A percentile compares a stretch with the other conserved stretches of the same genome.
Conservation (phyloP, 2,888 invertebrate species). For the Adineta ricciae region DNA sequence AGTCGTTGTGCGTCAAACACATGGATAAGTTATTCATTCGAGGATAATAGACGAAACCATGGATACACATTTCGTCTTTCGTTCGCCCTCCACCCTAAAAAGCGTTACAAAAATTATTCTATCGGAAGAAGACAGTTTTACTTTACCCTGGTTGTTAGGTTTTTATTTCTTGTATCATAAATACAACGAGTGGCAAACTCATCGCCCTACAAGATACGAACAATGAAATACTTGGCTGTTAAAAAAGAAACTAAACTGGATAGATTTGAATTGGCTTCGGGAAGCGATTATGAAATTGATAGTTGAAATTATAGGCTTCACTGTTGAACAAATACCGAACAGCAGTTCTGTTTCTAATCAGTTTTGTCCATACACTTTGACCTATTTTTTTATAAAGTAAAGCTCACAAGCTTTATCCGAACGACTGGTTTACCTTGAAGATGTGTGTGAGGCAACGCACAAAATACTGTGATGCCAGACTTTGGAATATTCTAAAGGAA, state of each 20-base stretch:
- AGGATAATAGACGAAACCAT: slow-evolving; percentile 26
- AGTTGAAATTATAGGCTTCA: slow-evolving; percentile 27
- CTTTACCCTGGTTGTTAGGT: slow-evolving; percentile 21
- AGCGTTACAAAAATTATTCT: neutral
- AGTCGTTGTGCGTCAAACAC: neutral
- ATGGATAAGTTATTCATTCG: neutral
- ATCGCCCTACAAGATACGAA: slow-evolving; percentile 14
- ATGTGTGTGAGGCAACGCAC: neutral
- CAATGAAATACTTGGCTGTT: too few relatives aligned
- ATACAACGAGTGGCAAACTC: slow-evolving; percentile 28
- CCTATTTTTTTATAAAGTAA: neutral
- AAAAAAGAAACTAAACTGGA: neutral
- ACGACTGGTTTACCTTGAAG: neutral
- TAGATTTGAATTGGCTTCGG: neutral
- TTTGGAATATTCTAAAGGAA: too few relatives aligned
- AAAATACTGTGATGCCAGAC: too few relatives aligned
- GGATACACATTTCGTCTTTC: slow-evolving; percentile 27
- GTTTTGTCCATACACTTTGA: slow-evolving; percentile 2
- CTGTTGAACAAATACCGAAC: slow-evolving; percentile 12
- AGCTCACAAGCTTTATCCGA: neutral
- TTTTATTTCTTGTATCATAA: slow-evolving; percentile 12
- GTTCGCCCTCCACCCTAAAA: slow-evolving; percentile 27
- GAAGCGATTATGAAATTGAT: slow-evolving; percentile 22
- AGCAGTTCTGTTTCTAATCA: slow-evolving; percentile 24
- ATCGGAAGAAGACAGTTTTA: too few relatives aligned